Base-by-base conservation (phyloP, 2,797 vertebrate genomes). In the Pachyuromys duprasi region DNA sequence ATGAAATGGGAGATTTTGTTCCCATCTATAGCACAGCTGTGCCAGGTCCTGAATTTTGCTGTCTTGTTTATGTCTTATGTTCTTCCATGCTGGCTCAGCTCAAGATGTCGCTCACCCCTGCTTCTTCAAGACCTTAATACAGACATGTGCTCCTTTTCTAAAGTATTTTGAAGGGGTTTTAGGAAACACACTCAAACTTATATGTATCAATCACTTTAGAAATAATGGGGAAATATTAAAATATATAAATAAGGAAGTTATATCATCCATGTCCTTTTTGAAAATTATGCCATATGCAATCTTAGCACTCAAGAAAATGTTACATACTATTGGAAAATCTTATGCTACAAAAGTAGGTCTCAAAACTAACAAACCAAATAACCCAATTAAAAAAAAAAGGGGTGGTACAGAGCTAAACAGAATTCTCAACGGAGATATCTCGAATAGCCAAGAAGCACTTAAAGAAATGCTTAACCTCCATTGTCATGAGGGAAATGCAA, bases 241-340 rank as follows among this genome's bases (percentile, higher is more conserved):
- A 8, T 55, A 39, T 8, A 22, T 67, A 93, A 96, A 39, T 72
- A 81, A 79, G 28, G 24, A 28, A 76, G 33, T 78, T 42, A 63
- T 12, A 45, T 4, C 60, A 55, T 49, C 45, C 45, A 7, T 60
- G 70, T 36, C 8, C 65, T 53, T 78, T 94, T 28, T 93, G 63
- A 74, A 97, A 97, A 78, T 53, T 83, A 84, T 93, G 36, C 20
- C 15, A 33, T 78, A 96, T 60, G 0, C 75, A 88, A 28, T 65
- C 9, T 36, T 36, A 55, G 57, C 42, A 95, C 3, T 53, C 89
- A 81, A 95, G 24, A 81, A 90, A 92, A 72, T 79, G 26, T 39
- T 95, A 78, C 24, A 45, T 26, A 13, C 76, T 33, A 84, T 12
- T 72, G 9, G 8, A 76, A 2, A 75, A 49, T 69, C 84, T 91